These are phyloP conservation scores for Hypselothyrea guttata DNA, from an alignment of 2,888 invertebrate genomes.

Conservation along the genomic window DNA sequence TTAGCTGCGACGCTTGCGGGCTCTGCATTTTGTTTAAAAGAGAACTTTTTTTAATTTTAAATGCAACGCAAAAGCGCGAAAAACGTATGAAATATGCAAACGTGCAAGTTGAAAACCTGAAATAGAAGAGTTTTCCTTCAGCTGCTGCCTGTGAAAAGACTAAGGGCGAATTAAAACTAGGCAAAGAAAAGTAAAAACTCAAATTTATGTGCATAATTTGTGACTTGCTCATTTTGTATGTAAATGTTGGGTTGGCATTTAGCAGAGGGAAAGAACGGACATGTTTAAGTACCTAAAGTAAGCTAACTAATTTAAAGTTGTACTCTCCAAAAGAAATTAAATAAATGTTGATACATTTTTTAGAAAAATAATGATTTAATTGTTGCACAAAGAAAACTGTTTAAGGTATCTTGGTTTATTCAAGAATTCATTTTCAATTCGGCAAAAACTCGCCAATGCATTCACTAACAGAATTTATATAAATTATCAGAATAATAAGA, in stretches of 20 bases:
- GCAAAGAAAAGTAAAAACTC: slow-evolving; percentile 3
- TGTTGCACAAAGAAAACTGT: too few species aligned
- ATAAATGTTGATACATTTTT: neutral
- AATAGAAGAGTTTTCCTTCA: slow-evolving; percentile 35
- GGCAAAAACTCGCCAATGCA: too few species aligned
- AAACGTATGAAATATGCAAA: slow-evolving; percentile 62
- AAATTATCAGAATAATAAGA: too few species aligned
- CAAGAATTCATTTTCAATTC: too few species aligned
- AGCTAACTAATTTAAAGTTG: slow-evolving; percentile 1
- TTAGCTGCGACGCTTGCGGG: slow-evolving; percentile 60
- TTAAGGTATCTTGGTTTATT: too few species aligned
- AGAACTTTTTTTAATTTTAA: slow-evolving; percentile 68
- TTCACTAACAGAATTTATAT: too few species aligned
- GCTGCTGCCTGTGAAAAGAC: slow-evolving; percentile 40
- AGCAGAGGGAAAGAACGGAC: slow-evolving; percentile 4
- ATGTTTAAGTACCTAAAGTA: too few species aligned
- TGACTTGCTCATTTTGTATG: slow-evolving; percentile 72
- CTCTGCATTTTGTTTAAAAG: slow-evolving; percentile 71
- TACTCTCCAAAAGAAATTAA: neutral
- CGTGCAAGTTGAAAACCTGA: slow-evolving; percentile 46
- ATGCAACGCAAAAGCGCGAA: slow-evolving; percentile 64
- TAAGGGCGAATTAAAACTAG: slow-evolving; percentile 66
- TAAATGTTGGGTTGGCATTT: slow-evolving; percentile 55
- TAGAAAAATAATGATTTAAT: too few species aligned
- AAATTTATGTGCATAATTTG: slow-evolving; percentile 74